Evolutionary conservation across 2,888 invertebrate genomes (phyloP).

Genomic region (Pseudococcus viburni): DNA sequence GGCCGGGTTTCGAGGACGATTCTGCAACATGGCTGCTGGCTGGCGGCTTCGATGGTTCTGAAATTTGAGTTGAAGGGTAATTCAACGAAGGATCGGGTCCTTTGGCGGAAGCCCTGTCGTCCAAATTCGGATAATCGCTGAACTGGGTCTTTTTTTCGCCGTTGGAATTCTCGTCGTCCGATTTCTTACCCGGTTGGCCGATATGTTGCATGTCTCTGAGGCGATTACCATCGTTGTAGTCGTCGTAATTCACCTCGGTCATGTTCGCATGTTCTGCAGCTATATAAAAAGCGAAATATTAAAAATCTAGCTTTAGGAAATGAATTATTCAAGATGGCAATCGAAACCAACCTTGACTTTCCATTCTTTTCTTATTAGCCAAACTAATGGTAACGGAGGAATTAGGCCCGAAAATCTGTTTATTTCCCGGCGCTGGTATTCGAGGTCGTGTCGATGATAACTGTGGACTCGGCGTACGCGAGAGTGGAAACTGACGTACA

Average conservation of each 20-base stretch:
- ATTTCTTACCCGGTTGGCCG: background rate
- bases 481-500: background rate
- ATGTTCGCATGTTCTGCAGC: background rate
- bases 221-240: conserved; percentile 20
- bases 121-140: conserved; percentile 6
- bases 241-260: conserved; percentile 52
- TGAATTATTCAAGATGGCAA: too few species aligned
- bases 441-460: background rate
- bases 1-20: background rate
- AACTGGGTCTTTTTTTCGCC: background rate
- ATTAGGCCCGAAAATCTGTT: conserved; percentile 64
- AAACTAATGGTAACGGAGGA: conserved; percentile 63
- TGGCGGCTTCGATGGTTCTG: background rate
- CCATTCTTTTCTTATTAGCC: conserved; percentile 59
- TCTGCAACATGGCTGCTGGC: background rate
- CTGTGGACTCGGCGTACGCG: background rate
- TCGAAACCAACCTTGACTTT: background rate
- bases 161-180: background rate
- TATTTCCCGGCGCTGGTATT: background rate
- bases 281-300: background rate
- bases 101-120: background rate
- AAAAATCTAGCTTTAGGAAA: too few species aligned
- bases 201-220: background rate
- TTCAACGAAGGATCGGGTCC: background rate
- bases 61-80: background rate